These are phyloP conservation scores for Strigamia transsilvanica DNA, from an alignment of 2,888 invertebrate genomes.

Conservation along the genomic window DNA sequence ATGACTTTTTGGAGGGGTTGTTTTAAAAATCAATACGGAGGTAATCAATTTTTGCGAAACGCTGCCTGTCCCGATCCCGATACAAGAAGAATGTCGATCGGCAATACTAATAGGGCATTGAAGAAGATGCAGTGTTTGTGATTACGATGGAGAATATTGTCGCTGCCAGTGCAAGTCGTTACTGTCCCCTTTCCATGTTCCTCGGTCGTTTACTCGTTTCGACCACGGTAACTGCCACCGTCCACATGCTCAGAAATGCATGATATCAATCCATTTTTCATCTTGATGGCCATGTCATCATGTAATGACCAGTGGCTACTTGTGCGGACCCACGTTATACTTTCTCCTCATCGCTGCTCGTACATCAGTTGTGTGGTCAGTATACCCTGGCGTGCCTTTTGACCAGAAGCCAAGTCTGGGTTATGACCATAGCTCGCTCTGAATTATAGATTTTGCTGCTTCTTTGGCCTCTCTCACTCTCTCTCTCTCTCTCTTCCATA, in stretches of 20 bases:
- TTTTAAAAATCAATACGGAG: too few relatives aligned
- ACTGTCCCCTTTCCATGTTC: neutral
- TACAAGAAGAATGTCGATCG: neutral
- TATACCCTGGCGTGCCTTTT: conserved; percentile 26
- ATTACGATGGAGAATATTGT: neutral
- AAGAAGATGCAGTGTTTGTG: neutral
- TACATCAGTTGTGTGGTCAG: conserved; percentile 21
- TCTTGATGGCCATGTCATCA: conserved; percentile 26
- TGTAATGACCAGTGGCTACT: conserved; percentile 21
- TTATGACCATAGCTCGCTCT: conserved; percentile 20
- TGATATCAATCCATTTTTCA: conserved; percentile 26
- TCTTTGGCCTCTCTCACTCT: neutral
- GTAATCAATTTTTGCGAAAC: too few relatives aligned
- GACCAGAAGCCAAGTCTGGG: conserved; percentile 30
- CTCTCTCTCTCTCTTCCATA: neutral
- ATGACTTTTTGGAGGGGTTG: too few relatives aligned
- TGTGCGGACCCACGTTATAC: conserved; percentile 6
- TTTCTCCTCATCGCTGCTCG: conserved; percentile 16
- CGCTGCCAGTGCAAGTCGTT: neutral
- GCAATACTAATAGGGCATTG: neutral
- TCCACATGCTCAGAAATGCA: conserved; percentile 30
- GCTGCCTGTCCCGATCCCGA: neutral
- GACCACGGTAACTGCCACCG: conserved; percentile 6
- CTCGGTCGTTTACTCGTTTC: neutral
- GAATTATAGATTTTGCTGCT: conserved; percentile 12